Conservation (phyloP, 23 tunicate genomes). For the Ascidia mentula region DNA sequence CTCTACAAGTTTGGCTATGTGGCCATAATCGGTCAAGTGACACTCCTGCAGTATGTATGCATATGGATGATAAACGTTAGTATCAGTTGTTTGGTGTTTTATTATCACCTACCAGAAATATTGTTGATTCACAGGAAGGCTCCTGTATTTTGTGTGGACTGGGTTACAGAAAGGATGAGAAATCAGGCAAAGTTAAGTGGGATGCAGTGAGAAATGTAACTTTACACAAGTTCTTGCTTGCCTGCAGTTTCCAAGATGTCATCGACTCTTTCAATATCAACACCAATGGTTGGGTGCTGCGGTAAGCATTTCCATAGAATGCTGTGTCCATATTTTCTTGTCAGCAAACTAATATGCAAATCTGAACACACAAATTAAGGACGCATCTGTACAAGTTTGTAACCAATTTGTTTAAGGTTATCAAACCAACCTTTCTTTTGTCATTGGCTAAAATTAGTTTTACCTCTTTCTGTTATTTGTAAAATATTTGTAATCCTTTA, state of each 20-base stretch:
- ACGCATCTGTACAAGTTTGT: too few relatives aligned
- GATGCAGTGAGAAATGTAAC: slow-evolving; percentile 72
- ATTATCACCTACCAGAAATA: too few relatives aligned
- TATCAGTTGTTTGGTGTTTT: neutral
- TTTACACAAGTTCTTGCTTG: slow-evolving; percentile 40
- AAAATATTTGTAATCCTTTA: too few relatives aligned
- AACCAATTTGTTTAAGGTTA: too few relatives aligned
- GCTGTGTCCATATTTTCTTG: neutral
- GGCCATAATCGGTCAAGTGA: slow-evolving; percentile 26
- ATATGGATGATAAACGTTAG: slow-evolving; percentile 85
- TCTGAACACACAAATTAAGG: too few relatives aligned
- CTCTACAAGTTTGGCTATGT: slow-evolving; percentile 32
- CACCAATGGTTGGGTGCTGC: slow-evolving; percentile 82
- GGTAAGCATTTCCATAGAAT: slow-evolving; percentile 1
- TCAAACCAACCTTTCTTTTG: too few relatives aligned
- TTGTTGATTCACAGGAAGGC: slow-evolving; percentile 76
- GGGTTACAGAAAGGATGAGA: slow-evolving; percentile 57
- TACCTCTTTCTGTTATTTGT: too few relatives aligned
- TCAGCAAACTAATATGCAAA: too few relatives aligned
- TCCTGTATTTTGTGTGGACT: slow-evolving; percentile 78
- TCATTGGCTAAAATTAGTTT: too few relatives aligned
- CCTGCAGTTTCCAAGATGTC: slow-evolving; percentile 60
- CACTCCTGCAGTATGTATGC: slow-evolving; percentile 42
- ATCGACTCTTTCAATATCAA: slow-evolving; percentile 80
- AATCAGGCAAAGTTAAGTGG: slow-evolving; percentile 64